Evolutionary conservation across 2,797 vertebrate genomes (phyloP), one percentile per base, ranked within the genome.

Genomic region (Rousettus madagascariensis): DNA sequence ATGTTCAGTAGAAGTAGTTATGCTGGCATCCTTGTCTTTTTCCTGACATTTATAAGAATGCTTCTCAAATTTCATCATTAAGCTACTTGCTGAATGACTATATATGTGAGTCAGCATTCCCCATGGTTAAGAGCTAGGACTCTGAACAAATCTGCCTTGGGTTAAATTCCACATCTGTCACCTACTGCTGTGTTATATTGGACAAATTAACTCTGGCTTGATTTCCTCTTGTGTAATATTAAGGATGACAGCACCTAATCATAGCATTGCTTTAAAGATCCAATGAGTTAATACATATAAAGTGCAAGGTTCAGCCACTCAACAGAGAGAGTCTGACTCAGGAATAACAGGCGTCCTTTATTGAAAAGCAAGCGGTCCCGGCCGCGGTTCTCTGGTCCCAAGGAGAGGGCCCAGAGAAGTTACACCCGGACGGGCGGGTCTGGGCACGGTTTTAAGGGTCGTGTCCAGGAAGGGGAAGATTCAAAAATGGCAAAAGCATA

Each of bases 41-140:
- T 59, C 11, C 41, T 68, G 61, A 95, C 28, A 84, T 83, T 86
- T 90, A 82, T 79, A 87, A 87, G 49, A 92, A 88, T 68, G 28
- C 2, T 59, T 94, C 49, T 72, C 16, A 91, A 87, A 78, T 84
- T 66, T 87, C 26, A 46, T 74, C 41, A 71, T 66, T 66, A 91
- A 65, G 26, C 1, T 82, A 79, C 30, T 28, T 74, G 46, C 30
- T 83, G 53, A 86, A 51, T 90, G 82, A 79, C 19, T 46, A 26
- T 71, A 36, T 55, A 55, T 84, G 36, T 68, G 68, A 84, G 30
- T 79, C 57, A 94, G 30, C 13, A 41, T 75, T 90, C 66, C 68
- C 22, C 38, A 74, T 68, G 17, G 19, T 55, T 83, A 93, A 53
- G 38, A 94, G 17, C 12, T 24, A 69, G 28, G 28, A 53, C n/a